Evolutionary conservation across 2,888 invertebrate species (phyloP).

Genomic region (Hirtodrosophila alboralis): DNA sequence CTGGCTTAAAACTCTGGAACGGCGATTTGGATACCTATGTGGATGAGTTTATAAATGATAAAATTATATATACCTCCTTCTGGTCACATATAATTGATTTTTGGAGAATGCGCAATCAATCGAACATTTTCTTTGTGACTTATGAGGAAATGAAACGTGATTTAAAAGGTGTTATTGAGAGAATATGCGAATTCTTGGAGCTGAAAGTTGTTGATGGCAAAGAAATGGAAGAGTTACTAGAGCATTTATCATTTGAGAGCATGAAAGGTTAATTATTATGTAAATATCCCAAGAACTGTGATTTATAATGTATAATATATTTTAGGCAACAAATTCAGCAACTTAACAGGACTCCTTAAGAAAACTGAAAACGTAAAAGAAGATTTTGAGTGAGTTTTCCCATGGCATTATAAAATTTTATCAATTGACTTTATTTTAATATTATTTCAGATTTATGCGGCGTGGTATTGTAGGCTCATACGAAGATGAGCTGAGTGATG

Average conservation of each 20-base stretch:
- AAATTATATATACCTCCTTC: conserved; percentile 31
- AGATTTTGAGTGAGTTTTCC: conserved; percentile 27
- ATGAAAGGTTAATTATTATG: conserved; percentile 47
- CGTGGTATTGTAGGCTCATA: conserved; percentile 55
- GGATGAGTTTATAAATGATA: conserved; percentile 34
- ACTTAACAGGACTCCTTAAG: conserved; percentile 2
- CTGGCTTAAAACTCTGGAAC: conserved; percentile 86
- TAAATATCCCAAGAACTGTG: too few relatives aligned
- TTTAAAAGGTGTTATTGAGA: conserved; percentile 45
- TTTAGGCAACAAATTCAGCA: conserved; percentile 17
- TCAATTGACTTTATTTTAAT: not conserved
- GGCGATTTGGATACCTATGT: conserved; percentile 85
- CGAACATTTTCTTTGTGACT: conserved; percentile 67
- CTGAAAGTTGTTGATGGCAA: conserved; percentile 13
- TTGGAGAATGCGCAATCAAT: conserved; percentile 63
- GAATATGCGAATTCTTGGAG: conserved; percentile 40
- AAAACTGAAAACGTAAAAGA: accelerated
- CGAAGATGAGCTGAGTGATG: conserved; percentile 47
- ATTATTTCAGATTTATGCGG: conserved; percentile 49
- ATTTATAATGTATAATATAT: not conserved
- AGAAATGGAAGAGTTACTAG: conserved; percentile 29
- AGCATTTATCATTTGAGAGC: conserved; percentile 53
- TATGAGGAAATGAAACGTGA: conserved; percentile 73
- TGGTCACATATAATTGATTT: conserved; percentile 73
- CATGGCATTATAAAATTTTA: not conserved